Evolutionary conservation across 2,888 invertebrate genomes (phyloP), one percentile per base, ranked within the genome.

Genomic region (Euproctis similis): DNA sequence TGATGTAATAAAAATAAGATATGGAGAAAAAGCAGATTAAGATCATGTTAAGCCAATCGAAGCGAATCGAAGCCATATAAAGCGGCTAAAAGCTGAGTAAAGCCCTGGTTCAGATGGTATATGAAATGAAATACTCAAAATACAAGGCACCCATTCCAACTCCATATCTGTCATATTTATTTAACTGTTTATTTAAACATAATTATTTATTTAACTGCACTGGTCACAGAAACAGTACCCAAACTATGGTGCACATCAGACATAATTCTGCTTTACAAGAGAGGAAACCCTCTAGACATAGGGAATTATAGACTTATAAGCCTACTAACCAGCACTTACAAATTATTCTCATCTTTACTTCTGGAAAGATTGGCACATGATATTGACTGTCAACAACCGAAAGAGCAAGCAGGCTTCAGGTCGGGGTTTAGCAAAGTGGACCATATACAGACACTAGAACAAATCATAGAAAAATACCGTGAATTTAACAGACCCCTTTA

Each of bases 221-320:
- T 14, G 6, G 14, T 4, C 11, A 5, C 18, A 4, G 26, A 26
- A 19, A 12, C 4, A 8, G 12, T 26, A 19, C 26, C 26, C 13
- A 8, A 6, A 2, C 26, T 8, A 20, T 26, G 20, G 26, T 13
- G 5, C 3, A 26, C 20, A 7, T 20, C 20, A 5, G 14, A 20
- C 2, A 26, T 26, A 3, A 26, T 26, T 20, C 26, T 26, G 9
- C 13, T 26, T 13, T 13, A 26, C 13, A 24, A 24, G n/a, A 24
- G 24, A 29, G 28, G 24, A 12, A 19, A 24, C 13, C 18, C 10
- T 4, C 9, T n/a, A n/a, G n/a, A n/a, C n/a, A n/a, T n/a, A n/a
- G n/a, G n/a, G n/a, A n/a, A n/a, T n/a, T n/a, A n/a, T 23, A 24
- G 28, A 19, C 24, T 24, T 19, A 29, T 29, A 1, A 29, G 24